Percentiles rank a stretch among this genome's conserved stretches.
These are phyloP conservation scores for Rhingia campestris DNA, from an alignment of 2,888 invertebrate genomes.

Conservation along the genomic window DNA sequence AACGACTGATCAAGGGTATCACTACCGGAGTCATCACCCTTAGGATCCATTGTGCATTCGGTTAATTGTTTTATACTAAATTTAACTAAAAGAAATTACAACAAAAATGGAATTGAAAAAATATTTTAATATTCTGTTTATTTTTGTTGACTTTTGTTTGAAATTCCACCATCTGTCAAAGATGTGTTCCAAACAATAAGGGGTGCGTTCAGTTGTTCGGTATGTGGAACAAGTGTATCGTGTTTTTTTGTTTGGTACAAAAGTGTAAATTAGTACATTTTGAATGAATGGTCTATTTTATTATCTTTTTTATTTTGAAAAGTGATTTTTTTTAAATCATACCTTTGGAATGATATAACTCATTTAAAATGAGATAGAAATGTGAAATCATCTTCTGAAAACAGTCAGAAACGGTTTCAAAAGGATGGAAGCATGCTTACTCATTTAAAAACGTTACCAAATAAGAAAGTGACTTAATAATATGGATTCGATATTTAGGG, in stretches of 20 bases:
- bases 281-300: background rate
- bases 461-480: no score
- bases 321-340: no score
- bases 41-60: slow-evolving; percentile 78
- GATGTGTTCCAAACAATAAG: slow-evolving; percentile 24
- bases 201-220: slow-evolving; percentile 16
- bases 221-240: slow-evolving; percentile 4
- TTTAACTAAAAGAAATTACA: slow-evolving; percentile 63
- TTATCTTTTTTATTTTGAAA: no score
- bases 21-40: slow-evolving; percentile 80
- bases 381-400: no score
- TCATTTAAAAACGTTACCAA: no score
- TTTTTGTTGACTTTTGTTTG: slow-evolving; percentile 74
- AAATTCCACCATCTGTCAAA: slow-evolving; percentile 71
- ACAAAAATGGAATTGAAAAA: slow-evolving; percentile 60
- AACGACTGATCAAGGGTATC: slow-evolving; percentile 80
- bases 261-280: background rate
- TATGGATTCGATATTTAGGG: no score
- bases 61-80: slow-evolving; percentile 59
- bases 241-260: slow-evolving; percentile 16
- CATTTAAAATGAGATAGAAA: no score
- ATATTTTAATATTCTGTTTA: slow-evolving; percentile 71
- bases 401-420: no score
- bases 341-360: no score
- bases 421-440: no score